Evolutionary conservation across 2,797 vertebrate species (phyloP).

Genomic region (Neosilurus mollespiculum): DNA sequence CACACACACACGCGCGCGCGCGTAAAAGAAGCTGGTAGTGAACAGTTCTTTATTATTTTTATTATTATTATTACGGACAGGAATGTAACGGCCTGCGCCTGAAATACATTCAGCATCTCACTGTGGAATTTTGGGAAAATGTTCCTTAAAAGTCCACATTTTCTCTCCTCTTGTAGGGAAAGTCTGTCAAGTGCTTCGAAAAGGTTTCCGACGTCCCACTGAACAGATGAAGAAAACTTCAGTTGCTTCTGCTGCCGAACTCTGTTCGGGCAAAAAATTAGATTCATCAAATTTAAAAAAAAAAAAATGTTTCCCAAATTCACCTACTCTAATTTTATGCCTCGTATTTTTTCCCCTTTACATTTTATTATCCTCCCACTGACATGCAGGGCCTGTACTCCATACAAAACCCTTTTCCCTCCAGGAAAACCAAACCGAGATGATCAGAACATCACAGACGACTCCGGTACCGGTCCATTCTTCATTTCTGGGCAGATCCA

Average conservation of each 20-base stretch:
- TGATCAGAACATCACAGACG: constrained; percentile 61
- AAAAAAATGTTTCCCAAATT: constrained; percentile 52
- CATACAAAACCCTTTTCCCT: constrained; percentile 46
- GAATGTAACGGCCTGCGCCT: constrained; percentile 73
- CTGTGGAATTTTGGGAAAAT: constrained; percentile 68
- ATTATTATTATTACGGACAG: constrained; percentile 80
- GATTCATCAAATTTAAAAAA: too few species aligned
- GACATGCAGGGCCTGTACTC: background rate
- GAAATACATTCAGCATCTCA: constrained; percentile 81
- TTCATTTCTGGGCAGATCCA: constrained; percentile 57
- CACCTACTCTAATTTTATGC: background rate
- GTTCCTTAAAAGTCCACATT: constrained; percentile 64
- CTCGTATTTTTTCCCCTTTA: background rate
- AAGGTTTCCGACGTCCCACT: constrained; percentile 66
- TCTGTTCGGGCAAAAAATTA: too few species aligned
- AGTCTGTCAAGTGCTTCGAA: constrained; percentile 76
- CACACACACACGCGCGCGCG: background rate
- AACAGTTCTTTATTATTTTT: constrained; percentile 78
- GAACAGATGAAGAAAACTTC: constrained; percentile 37
- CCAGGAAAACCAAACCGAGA: constrained; percentile 55
- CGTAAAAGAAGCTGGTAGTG: constrained; percentile 63
- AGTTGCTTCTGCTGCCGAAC: constrained; percentile 7
- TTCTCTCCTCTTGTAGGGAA: constrained; percentile 67
- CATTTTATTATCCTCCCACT: background rate
- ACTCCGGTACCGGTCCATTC: constrained; percentile 69